phyloP scores from a whole-genome alignment of 2,797 vertebrate species.

The Apogon hyalosoma region DNA sequence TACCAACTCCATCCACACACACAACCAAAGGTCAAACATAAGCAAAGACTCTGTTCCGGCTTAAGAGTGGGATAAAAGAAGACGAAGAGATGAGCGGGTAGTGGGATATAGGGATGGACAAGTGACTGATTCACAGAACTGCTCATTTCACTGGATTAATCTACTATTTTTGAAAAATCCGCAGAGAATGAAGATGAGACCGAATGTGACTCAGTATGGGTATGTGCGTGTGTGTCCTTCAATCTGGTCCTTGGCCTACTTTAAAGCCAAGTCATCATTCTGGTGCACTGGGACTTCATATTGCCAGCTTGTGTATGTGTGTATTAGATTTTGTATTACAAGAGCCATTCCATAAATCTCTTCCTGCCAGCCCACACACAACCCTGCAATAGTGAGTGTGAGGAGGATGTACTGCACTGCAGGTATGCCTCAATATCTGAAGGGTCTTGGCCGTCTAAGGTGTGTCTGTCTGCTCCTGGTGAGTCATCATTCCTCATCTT shows the following conservation, averaged over 20 bases:
- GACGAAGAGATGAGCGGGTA: conserved; percentile 35
- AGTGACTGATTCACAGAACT: conserved; percentile 66
- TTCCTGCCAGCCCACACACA: conserved; percentile 63
- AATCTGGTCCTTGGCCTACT: conserved; percentile 80
- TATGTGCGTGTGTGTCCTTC: conserved; percentile 58
- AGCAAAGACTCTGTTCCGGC: conserved; percentile 31
- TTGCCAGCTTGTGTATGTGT: conserved; percentile 49
- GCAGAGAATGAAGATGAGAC: conserved; percentile 69
- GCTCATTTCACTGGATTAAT: conserved; percentile 78
- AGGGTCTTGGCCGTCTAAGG: conserved; percentile 56
- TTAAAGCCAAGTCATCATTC: conserved; percentile 78
- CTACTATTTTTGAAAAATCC: conserved; percentile 78
- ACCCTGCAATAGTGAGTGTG: conserved; percentile 41
- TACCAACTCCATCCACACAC: conserved; percentile 15
- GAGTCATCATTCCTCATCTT: conserved; percentile 57
- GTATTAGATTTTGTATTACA: conserved; percentile 60
- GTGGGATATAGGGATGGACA: conserved; percentile 50
- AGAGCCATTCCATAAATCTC: conserved; percentile 68
- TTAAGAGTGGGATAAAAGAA: conserved; percentile 40
- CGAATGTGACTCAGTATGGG: conserved; percentile 64
- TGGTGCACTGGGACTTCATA: conserved; percentile 54
- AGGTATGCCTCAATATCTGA: conserved; percentile 55
- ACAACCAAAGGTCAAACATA: conserved; percentile 58
- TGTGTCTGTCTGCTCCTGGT: conserved; percentile 52
- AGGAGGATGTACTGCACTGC: conserved; percentile 63